These are phyloP conservation scores for Bacillus rossius DNA, from an alignment of 1,140 invertebrate genomes.

Conservation along the genomic window DNA sequence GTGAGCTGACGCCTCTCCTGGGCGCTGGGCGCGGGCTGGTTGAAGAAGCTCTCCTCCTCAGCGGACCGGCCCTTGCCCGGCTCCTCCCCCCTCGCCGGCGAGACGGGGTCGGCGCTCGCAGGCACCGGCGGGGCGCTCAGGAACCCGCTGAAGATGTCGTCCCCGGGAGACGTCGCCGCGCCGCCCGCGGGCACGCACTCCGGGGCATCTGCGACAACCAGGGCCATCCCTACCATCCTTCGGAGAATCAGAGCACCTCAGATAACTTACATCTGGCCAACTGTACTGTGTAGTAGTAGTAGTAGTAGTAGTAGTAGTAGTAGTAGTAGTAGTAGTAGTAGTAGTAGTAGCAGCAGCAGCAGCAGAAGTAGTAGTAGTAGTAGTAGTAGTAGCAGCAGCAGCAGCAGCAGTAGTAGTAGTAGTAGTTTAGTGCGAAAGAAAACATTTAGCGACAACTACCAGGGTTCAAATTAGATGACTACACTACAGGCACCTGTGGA, in stretches of 20 bases:
- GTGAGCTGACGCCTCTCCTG: conserved; percentile 78
- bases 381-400: too few species aligned
- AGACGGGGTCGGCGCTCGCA: not conserved
- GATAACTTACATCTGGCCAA: too few species aligned
- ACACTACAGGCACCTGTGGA: too few species aligned
- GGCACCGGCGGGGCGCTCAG: conserved; percentile 57
- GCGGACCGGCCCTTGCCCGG: conserved; percentile 43
- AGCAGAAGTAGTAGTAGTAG: conserved; percentile 16
- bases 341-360: conserved; percentile 38
- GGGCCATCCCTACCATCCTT: too few species aligned
- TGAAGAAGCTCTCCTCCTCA: conserved; percentile 88
- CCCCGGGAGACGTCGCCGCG: conserved; percentile 41
- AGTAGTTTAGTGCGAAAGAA: too few species aligned
- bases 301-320: too few species aligned
- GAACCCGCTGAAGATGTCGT: conserved; percentile 73
- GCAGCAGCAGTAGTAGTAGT: too few species aligned
- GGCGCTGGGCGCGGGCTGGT: conserved; percentile 67
- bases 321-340: not conserved
- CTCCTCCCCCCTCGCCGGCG: conserved; percentile 26
- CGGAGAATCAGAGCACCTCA: too few species aligned
- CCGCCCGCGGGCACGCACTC: conserved; percentile 16
- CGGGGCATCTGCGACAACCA: conserved; percentile 14
- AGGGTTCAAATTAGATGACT: too few species aligned
- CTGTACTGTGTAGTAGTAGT: too few species aligned
- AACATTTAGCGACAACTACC: too few species aligned